Conservation (phyloP, 2,113 vertebrate species). For the Poicephalus gulielmi region DNA sequence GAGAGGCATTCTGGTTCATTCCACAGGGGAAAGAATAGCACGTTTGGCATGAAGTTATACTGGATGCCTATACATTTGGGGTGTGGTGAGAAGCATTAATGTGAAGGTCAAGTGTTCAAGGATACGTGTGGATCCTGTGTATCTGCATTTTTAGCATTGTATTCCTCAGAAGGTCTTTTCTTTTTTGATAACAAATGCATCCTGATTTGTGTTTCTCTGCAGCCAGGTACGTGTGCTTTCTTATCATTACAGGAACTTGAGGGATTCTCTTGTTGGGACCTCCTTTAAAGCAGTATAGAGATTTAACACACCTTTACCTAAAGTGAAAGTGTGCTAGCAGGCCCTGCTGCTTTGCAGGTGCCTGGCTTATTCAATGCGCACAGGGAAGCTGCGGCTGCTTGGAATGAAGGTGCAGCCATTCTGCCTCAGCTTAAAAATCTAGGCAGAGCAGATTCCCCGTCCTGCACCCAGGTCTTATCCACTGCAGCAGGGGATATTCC, state of each 20-base stretch:
- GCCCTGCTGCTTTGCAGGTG: background rate
- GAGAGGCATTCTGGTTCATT: background rate
- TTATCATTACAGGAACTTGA: background rate
- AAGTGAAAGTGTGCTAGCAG: background rate
- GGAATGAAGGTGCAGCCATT: background rate
- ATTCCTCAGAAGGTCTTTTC: background rate
- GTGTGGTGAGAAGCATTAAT: background rate
- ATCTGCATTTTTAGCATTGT: constrained; percentile 33
- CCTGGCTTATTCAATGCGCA: background rate
- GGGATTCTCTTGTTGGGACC: background rate
- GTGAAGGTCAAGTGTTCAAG: background rate
- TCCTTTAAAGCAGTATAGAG: background rate
- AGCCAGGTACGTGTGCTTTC: background rate
- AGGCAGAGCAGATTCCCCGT: background rate
- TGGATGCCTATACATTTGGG: background rate
- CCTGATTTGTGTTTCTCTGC: background rate
- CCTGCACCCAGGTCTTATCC: background rate
- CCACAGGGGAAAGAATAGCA: background rate
- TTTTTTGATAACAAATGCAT: accelerated
- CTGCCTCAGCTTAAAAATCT: background rate
- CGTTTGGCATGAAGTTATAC: background rate
- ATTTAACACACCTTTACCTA: accelerated
- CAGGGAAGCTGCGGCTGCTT: accelerated
- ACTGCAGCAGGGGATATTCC: background rate
- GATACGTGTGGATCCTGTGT: background rate